Percentiles rank a stretch among this genome's conserved stretches.
Conservation (phyloP, 2,113 vertebrate genomes). For the Melanerpes formicivorus region DNA sequence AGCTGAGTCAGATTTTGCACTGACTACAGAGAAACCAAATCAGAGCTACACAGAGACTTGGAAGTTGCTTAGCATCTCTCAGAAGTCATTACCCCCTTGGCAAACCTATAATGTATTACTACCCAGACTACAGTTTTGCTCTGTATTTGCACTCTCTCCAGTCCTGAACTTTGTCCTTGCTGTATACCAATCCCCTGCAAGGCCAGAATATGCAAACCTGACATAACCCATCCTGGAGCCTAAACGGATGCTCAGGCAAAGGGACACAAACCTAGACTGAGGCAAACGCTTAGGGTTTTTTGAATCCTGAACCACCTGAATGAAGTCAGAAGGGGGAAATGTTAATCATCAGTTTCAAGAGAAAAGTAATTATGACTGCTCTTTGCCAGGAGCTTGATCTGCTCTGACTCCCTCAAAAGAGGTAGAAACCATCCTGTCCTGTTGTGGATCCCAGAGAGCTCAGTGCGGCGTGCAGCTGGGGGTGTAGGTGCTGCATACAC, state of each 20-base stretch:
- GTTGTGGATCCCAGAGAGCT: not conserved
- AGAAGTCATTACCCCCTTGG: not conserved
- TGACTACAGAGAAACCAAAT: not conserved
- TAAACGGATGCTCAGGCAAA: not conserved
- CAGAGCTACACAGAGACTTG: not conserved
- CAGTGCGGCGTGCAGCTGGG: not conserved
- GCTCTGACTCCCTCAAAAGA: not conserved
- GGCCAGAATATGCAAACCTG: not conserved
- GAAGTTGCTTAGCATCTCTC: not conserved
- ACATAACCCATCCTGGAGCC: rapidly evolving
- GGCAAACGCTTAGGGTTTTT: not conserved
- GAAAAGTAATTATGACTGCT: not conserved
- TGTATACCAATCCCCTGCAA: not conserved
- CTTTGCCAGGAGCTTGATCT: not conserved
- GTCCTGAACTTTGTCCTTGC: not conserved
- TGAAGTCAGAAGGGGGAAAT: not conserved
- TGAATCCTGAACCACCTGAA: not conserved
- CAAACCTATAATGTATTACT: not conserved
- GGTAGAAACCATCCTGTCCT: not conserved
- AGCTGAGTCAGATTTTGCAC: not conserved
- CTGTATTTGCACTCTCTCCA: not conserved
- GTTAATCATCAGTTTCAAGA: not conserved
- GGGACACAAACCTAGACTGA: not conserved
- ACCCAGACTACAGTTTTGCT: not conserved
- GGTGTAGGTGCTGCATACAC: not conserved